Base-by-base conservation (phyloP, 2,888 invertebrate genomes). In the Drosophila stalkeri region DNA sequence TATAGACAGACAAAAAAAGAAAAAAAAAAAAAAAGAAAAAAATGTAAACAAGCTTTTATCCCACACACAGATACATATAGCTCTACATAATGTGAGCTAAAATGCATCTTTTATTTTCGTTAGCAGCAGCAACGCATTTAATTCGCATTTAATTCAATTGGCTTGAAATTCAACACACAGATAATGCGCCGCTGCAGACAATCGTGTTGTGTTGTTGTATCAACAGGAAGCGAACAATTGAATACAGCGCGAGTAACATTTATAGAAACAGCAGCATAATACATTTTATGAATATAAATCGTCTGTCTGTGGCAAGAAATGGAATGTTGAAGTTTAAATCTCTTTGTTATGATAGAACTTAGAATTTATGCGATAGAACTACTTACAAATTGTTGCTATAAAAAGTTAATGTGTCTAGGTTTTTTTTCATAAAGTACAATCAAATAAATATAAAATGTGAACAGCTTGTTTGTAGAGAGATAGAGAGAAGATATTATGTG, bases 101-200 rank as follows among this genome's bases (percentile, higher is more conserved):
- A 79, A 57, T 76, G 73, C 68, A 63, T 75, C 65, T 81, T 78
- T 84, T 85, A 66, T 79, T 69, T 80, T 71, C 56, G 67, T 49
- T 55, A 73, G 68, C 66, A 46, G 16, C 46, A 23, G 23, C 46
- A 71, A 73, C 66, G 80, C 76, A 75, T 77, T 84, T 77, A 84
- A 86, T 86, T 86, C 82, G 82, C 86, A 74, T 84, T 86, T 82
- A 74, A 86, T 86, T 86, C 72, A 77, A 86, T 88, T 85, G 71
- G 65, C 70, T 84, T 89, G 72, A 78, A 75, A 82, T 77, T 89
- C 79, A 73, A 67, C 82, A 57, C 82, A 64, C 74, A 83, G 39
- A 49, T 47, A 60, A 56, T 37, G 35, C 39, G 54, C 54, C n/a
- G 52, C 52, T 12, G 52, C 35, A 18, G 51, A 20, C 66, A 74